Percentiles rank a stretch among this genome's conserved stretches.
These are phyloP conservation scores for Porites rus DNA, from an alignment of 92 coral and sea anemone species.

Conservation along the genomic window DNA sequence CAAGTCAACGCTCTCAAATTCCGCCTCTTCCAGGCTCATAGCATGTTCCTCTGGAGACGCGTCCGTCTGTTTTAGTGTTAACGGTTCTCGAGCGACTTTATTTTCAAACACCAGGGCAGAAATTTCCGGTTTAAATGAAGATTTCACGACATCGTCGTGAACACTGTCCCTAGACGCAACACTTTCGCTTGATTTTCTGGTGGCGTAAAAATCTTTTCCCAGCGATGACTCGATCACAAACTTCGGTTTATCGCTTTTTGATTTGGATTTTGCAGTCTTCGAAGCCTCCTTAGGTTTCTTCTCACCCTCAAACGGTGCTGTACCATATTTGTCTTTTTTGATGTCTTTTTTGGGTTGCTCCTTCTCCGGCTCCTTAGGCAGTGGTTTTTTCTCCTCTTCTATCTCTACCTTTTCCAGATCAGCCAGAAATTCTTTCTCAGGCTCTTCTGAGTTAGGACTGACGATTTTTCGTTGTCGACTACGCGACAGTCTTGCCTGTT, in stretches of 20 bases:
- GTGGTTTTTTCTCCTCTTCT: constrained; percentile 20
- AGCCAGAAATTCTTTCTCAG: constrained; percentile 61
- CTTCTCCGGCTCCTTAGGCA: constrained; percentile 20
- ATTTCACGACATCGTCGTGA: constrained; percentile 57
- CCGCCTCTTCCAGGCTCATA: constrained; percentile 49
- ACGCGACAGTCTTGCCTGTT: constrained; percentile 84
- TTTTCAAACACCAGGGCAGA: constrained; percentile 80
- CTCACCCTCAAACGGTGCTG: constrained; percentile 68
- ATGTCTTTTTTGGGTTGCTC: constrained; percentile 61
- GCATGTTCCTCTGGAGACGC: constrained; percentile 9
- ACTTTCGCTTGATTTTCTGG: constrained; percentile 59
- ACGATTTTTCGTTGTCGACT: constrained; percentile 86
- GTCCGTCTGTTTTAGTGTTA: neutral
- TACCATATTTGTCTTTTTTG: constrained; percentile 76
- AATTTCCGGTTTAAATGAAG: constrained; percentile 44
- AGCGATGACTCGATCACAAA: constrained; percentile 89
- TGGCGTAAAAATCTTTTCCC: constrained; percentile 83
- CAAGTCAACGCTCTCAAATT: constrained; percentile 82
- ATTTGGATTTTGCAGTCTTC: constrained; percentile 66
- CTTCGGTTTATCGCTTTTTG: constrained; percentile 85
- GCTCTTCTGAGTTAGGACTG: constrained; percentile 84
- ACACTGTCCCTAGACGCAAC: constrained; percentile 69
- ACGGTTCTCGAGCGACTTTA: constrained; percentile 53
- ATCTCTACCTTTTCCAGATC: constrained; percentile 21
- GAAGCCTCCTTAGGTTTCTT: constrained; percentile 53